Base-by-base conservation (phyloP, 2,888 invertebrate genomes). In the Glyphotaelius pellucidus region DNA sequence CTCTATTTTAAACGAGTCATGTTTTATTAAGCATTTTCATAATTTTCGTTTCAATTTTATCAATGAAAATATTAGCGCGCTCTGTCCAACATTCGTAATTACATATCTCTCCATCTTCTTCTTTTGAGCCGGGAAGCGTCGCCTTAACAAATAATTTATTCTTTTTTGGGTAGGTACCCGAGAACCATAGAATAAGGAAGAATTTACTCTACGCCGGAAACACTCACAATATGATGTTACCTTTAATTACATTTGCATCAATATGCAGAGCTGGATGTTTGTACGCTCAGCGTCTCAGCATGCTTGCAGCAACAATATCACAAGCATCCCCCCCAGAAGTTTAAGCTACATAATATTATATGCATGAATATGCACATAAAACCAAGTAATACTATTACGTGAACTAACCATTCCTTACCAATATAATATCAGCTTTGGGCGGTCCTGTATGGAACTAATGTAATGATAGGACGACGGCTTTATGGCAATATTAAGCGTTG, bases 401-500 rank as follows among this genome's bases (percentile, higher is more conserved):
- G 67, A 25, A 67, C 25, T 67, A 67, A 67, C 67, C 67, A 81
- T 81, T 81, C 30, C 32, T 32, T 81, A 19, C 30, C 15, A 81
- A 81, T 81, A 81, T 32, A 25, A 25, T 38, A 32, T 38, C 83
- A 31, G 83, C 83, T 83, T 83, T 32, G 35, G 83, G 83, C 83
- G 83, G 35, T 32, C 83, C 25, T 25, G 25, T 30, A 42, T 42
- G 86, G 86, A 86, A 86, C 86, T 86, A 86, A 86, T 86, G 86
- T 86, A 86, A 86, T 86, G 86, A 42, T 86, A 86, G 35, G 86
- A 42, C 42, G 35, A 42, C 86, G 30, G n/a, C 67, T 67, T 67
- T 47, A 30, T 47, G 42, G 14, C 42, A n/a, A 86, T 67, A 86
- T 86, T 86, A 86, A 42, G 38, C 86, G 86, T 86, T 42, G 30